Base-by-base conservation (phyloP, 1,140 invertebrate species). In the Pogonus chalceus region DNA sequence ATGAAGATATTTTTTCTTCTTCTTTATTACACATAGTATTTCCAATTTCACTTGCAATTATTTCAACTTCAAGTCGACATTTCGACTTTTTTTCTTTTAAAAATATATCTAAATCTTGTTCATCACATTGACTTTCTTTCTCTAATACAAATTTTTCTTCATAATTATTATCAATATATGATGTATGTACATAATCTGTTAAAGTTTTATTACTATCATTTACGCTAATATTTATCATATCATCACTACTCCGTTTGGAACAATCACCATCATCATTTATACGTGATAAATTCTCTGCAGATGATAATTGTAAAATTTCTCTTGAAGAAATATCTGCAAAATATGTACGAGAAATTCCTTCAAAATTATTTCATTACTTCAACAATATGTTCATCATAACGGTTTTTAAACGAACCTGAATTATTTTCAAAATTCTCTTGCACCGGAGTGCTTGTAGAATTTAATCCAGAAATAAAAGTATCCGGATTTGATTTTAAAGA, bases 401-500 rank as follows among this genome's bases (percentile, higher is more conserved):
- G 37, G 7, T 10, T 43, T 12, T 4, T 43, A 43, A 43, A 43
- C 37, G 37, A 43, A 43, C 37, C 37, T 43, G 37, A 4, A 43
- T n/a, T n/a, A n/a, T n/a, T n/a, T n/a, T 43, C 37, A 43, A 43
- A 18, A 10, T 43, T 9, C 9, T 43, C 37, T 18, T 43, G 37
- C 3, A 43, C 3, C 37, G 37, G 37, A 12, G 37, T 43, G 9
- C 9, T 12, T 4, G 37, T 43, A 18, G 37, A 12, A 4, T 43
- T 18, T 18, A 43, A 43, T 12, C 18, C 37, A 43, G 37, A 7
- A 16, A 7, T 43, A 18, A 43, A 43, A 7, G 18, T 43, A 10
- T 43, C 37, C 9, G 37, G 37, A 43, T 43, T 43, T 43, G 37
- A 43, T 18, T 43, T 43, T 16, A 43, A 43, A 4, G 37, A 43